Evolutionary conservation across 2,113 vertebrate species (phyloP), one percentile per base, ranked within the genome.

Genomic region (Leptodactylus fuscus): DNA sequence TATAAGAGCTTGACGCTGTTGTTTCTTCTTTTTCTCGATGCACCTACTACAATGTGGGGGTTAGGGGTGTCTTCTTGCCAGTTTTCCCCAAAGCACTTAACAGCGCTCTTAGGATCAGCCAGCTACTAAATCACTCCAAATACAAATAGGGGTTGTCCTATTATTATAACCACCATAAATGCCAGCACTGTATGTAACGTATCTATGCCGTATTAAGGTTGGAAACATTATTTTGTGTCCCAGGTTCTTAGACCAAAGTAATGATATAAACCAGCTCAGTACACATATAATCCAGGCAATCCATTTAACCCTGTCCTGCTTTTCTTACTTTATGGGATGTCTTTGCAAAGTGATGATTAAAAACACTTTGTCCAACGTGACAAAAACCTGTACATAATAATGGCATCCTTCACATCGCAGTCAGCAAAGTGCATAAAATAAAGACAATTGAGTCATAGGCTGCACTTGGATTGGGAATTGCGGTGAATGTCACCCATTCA

Each of bases 381-480:
- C 20, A n/a, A 1, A 18, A 55, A n/a, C 20, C 18, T 4, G 18
- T 55, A 22, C 20, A 20, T 51, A 18, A 51, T 55, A 55, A 55
- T 5, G 22, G 1, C 8, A 6, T 11, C 10, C 58, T 4, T 65
- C 16, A 15, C 13, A 2, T 65, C 16, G 32, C 12, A 29, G 60
- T 65, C 12, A 29, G 16, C 27, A 4, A 18, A 65, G 60, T 16
- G 60, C 60, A 65, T 1, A 65, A 65, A 16, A 29, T n/a, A 58
- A 62, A 13, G 0, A 11, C 9, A 62, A 58, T 24, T 24, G 27
- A 67, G 5, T 34, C 62, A 18, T 32, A 67, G 29, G 27, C 18
- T 67, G 27, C 29, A 67, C n/a, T 24, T 75, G 70, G 73, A 75
- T 32, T 49, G 48, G 24, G 18, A 76, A 51, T 51, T 51, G 46